These are phyloP conservation scores for Xenops minutus DNA, from an alignment of 2,797 vertebrate genomes.

Conservation along the genomic window DNA sequence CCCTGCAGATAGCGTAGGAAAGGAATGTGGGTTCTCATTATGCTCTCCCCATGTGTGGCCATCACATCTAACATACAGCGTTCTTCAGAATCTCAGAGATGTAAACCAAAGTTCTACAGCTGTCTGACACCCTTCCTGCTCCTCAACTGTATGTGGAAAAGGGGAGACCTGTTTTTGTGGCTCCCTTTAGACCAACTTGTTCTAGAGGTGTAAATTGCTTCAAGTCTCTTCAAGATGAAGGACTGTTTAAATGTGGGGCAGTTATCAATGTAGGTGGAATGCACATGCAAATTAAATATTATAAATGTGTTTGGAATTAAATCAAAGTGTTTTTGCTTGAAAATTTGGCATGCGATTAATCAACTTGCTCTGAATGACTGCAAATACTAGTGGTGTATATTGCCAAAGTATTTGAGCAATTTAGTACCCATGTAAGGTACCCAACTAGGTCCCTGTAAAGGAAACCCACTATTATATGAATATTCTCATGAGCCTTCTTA, in stretches of 20 bases:
- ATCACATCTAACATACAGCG: not conserved
- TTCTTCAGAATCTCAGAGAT: not conserved
- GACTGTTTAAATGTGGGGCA: not conserved
- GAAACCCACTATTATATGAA: not conserved
- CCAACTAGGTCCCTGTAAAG: not conserved
- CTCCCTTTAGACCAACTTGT: not conserved
- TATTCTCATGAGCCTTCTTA: not conserved
- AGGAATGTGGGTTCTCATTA: not conserved
- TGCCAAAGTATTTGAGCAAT: not conserved
- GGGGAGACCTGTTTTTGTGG: not conserved
- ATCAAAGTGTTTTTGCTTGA: not conserved
- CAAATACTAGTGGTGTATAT: not conserved
- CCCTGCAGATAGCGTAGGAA: not conserved
- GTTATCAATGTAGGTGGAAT: not conserved
- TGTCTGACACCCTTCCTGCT: not conserved
- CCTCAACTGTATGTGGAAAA: accelerated
- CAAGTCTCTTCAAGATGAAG: not conserved
- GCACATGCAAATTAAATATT: not conserved
- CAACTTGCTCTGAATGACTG: not conserved
- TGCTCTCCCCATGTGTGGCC: not conserved
- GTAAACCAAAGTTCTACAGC: not conserved
- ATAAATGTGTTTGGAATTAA: not conserved
- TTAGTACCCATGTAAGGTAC: not conserved
- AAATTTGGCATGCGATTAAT: not conserved
- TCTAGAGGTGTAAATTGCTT: not conserved